Evolutionary conservation across 2,888 invertebrate genomes (phyloP).

Genomic region (Dicyrtoma fusca): DNA sequence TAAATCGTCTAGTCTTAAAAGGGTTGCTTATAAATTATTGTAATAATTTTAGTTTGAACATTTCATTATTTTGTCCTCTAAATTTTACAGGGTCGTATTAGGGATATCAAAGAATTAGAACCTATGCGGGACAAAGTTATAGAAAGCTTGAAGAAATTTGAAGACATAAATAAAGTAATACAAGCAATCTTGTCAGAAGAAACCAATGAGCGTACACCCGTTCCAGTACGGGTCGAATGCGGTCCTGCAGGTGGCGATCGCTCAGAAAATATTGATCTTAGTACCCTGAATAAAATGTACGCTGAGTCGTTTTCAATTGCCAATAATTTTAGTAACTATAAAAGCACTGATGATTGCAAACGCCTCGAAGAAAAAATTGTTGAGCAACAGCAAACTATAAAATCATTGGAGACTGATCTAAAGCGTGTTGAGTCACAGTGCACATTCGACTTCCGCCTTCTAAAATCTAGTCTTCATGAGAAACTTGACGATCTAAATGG

Average conservation of each 20-base stretch:
- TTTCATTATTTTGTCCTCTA: too few relatives aligned
- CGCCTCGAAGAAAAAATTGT: conserved; percentile 46
- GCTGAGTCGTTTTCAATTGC: conserved; percentile 24
- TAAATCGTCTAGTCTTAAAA: too few relatives aligned
- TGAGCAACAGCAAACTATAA: conserved; percentile 47
- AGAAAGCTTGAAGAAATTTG: conserved; percentile 47
- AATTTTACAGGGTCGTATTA: conserved; percentile 22
- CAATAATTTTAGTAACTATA: neutral
- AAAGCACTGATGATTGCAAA: conserved; percentile 9
- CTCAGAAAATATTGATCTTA: conserved; percentile 23
- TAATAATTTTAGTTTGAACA: too few relatives aligned
- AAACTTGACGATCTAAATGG: conserved; percentile 48
- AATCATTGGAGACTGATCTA: conserved; percentile 46
- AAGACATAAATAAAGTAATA: conserved; percentile 40
- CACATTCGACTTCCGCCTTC: conserved; percentile 46
- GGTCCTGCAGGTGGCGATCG: conserved; percentile 6
- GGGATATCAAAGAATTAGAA: conserved; percentile 42
- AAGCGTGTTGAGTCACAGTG: conserved; percentile 52
- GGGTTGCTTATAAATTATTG: too few relatives aligned
- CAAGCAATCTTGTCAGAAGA: conserved; percentile 11
- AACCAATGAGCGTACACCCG: neutral
- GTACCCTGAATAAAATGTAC: conserved; percentile 25
- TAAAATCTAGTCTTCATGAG: conserved; percentile 49
- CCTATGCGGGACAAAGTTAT: conserved; percentile 39
- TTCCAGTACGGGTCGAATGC: neutral